phyloP scores from a whole-genome alignment of 37 sponge, comb jelly and placozoan genomes.

The Trichoplax adhaerens region DNA sequence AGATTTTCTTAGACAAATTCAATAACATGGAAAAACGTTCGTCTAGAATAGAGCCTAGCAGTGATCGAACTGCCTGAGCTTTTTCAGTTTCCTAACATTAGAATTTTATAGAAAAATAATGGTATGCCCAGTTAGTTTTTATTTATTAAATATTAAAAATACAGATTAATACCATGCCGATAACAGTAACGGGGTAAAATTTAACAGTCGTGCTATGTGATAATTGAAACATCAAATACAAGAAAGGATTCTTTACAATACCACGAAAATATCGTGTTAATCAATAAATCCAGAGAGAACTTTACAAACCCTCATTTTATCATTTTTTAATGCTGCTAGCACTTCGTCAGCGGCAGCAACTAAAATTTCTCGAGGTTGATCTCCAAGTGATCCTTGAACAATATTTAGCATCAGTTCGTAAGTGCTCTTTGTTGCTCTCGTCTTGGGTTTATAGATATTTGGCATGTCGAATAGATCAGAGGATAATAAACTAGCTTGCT shows the following conservation, averaged over 20 bases:
- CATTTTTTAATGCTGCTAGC: conserved; percentile 76
- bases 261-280: too few relatives aligned
- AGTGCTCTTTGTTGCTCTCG: conserved; percentile 20
- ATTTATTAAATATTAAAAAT: background rate
- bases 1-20: conserved; percentile 57
- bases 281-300: background rate
- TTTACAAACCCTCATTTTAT: conserved; percentile 25
- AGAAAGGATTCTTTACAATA: too few relatives aligned
- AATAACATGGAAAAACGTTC: conserved; percentile 70
- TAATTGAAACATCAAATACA: too few relatives aligned
- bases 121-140: too few relatives aligned
- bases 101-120: too few relatives aligned
- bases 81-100: conserved; percentile 52
- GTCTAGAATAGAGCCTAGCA: conserved; percentile 61
- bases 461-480: background rate
- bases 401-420: conserved; percentile 83
- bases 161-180: background rate
- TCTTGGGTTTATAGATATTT: conserved; percentile 4
- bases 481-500: background rate
- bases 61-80: conserved; percentile 50
- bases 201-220: too few relatives aligned
- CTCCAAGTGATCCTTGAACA: conserved; percentile 74
- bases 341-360: conserved; percentile 98
- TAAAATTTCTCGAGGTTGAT: conserved; percentile 87
- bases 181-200: background rate